Conservation (phyloP, 1,140 invertebrate species). For the Zaprionus vittiger region DNA sequence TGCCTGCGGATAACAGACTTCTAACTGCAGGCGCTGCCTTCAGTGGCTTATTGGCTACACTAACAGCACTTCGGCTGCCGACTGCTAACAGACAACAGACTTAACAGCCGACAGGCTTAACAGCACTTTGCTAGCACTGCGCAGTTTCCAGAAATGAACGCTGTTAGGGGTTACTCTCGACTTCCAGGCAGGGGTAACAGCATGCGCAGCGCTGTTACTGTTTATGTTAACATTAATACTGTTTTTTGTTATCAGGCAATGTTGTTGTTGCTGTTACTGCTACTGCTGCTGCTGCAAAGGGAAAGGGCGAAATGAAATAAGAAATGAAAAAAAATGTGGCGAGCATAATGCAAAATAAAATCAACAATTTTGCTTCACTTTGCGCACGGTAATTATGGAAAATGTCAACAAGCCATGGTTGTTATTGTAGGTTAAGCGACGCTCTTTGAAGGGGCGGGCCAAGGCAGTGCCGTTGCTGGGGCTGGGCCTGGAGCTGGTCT, state of each 20-base stretch:
- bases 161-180: constrained; percentile 25
- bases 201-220: neutral
- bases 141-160: constrained; percentile 64
- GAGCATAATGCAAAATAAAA: constrained; percentile 76
- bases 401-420: constrained; percentile 77
- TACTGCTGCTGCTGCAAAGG: neutral
- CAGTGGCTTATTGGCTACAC: no score
- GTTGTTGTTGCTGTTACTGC: constrained; percentile 9
- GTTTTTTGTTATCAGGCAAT: neutral
- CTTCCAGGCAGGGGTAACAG: constrained; percentile 57
- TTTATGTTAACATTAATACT: neutral
- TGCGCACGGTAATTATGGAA: constrained; percentile 79
- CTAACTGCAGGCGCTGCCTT: neutral
- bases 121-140: constrained; percentile 7
- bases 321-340: constrained; percentile 32
- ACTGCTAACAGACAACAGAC: neutral
- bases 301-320: constrained; percentile 13
- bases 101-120: constrained; percentile 7
- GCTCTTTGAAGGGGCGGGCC: neutral
- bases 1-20: no score
- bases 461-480: neutral
- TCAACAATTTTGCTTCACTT: constrained; percentile 80
- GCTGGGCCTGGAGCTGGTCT: neutral
- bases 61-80: neutral
- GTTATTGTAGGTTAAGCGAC: constrained; percentile 79